Base-by-base conservation (phyloP, 2,888 invertebrate species). In the Amphipyra tragopoginis region DNA sequence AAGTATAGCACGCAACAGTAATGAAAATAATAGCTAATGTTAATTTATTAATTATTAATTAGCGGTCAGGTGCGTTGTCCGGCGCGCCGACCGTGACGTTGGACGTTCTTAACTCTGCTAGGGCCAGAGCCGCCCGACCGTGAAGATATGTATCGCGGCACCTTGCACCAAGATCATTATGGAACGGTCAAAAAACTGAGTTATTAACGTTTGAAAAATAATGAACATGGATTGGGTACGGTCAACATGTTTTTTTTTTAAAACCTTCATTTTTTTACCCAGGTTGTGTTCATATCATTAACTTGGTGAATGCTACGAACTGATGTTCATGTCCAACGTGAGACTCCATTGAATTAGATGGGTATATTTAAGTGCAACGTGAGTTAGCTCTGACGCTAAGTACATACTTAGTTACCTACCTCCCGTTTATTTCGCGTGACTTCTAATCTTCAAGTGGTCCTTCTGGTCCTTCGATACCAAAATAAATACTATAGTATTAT, bases 111-210 rank as follows among this genome's bases (percentile, higher is more conserved):
- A 56, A 51, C 43, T 26, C 36, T 36, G 60, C 60, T 64, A 72
- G 72, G 77, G 75, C 71, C 55, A 21, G 26, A 44, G 54, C 15
- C 49, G 40, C 29, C 52, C 39, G 51, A 47, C 55, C 75, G 57
- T 63, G 59, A 61, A 72, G 72, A 79, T 78, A 58, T 34, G 36
- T 65, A 79, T 79, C 80, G 47, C 52, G 51, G 45, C 45, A 55
- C 56, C 69, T 62, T 62, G 62, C 53, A 56, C 68, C 62, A 42
- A 72, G 42, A 73, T 40, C 69, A 74, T 74, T 68, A 57, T 42
- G 39, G 34, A 33, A 29, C 15, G 42, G 45, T 55, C 33, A 67
- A 67, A 48, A 66, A 60, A 40, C n/a, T 47, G 3, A 13, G 8
- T 14, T 34, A 8, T 26, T 0, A 15, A 11, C 14, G n/a, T 26